Evolutionary conservation across 2,113 vertebrate species (phyloP).

Genomic region (Progne subis): DNA sequence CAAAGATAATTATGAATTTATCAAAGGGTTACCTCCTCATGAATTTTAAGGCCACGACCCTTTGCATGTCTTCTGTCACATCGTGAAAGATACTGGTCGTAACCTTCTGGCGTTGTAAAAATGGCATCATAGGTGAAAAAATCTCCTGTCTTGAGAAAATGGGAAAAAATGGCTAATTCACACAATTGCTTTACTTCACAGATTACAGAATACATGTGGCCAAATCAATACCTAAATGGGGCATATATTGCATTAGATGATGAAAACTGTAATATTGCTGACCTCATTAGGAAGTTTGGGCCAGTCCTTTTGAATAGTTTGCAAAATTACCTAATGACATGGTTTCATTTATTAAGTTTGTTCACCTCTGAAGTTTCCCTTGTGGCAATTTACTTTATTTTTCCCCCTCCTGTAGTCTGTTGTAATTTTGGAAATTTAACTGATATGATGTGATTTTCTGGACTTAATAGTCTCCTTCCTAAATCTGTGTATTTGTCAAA

Average conservation of each 20-base stretch:
- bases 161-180: background rate
- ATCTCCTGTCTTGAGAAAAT: conserved; percentile 67
- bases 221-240: background rate
- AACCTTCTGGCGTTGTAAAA: conserved; percentile 62
- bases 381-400: background rate
- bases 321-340: background rate
- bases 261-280: background rate
- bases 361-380: background rate
- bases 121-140: conserved; percentile 72
- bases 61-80: conserved; percentile 75
- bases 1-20: background rate
- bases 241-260: background rate
- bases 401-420: background rate
- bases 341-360: background rate
- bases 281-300: background rate
- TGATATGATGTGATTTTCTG: background rate
- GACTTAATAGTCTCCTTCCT: background rate
- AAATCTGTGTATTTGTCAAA: background rate
- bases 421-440: background rate
- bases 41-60: conserved; percentile 61
- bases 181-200: background rate
- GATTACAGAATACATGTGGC: background rate
- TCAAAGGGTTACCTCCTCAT: conserved; percentile 70
- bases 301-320: background rate
- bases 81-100: conserved; percentile 62